phyloP scores from a whole-genome alignment of 92 coral and sea anemone genomes.

The Parazoanthus swiftii region DNA sequence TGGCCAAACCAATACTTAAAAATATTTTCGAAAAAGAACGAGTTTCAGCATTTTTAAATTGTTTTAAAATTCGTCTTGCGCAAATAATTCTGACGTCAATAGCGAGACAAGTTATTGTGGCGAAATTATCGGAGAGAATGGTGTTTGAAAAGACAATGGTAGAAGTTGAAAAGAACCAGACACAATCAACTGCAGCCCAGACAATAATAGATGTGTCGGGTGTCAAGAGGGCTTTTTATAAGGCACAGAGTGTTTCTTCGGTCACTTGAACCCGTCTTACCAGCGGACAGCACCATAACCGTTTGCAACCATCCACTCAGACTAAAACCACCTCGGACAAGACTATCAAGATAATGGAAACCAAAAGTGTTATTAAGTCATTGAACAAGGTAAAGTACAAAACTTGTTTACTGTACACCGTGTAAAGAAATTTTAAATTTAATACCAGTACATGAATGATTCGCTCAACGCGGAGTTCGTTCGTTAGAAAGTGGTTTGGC shows the following conservation, averaged over 20 bases:
- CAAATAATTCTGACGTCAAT: too few relatives aligned
- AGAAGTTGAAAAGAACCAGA: not conserved
- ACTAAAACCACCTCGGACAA: not conserved
- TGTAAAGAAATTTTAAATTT: too few relatives aligned
- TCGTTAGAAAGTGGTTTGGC: too few relatives aligned
- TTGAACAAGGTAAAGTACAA: conserved; percentile 1
- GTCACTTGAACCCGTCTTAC: not conserved
- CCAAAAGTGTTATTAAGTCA: not conserved
- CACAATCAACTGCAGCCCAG: not conserved
- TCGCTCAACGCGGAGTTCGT: too few relatives aligned
- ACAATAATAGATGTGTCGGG: not conserved
- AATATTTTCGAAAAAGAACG: too few relatives aligned
- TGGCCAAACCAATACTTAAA: too few relatives aligned
- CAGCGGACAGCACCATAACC: not conserved
- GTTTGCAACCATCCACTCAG: not conserved
- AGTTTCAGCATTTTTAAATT: too few relatives aligned
- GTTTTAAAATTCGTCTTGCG: too few relatives aligned
- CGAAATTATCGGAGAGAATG: too few relatives aligned
- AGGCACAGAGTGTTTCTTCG: not conserved
- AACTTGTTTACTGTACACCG: not conserved
- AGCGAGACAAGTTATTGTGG: too few relatives aligned
- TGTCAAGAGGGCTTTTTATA: not conserved
- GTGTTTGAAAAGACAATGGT: too few relatives aligned
- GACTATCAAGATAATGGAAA: not conserved
- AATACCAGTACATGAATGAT: not conserved